Evolutionary conservation across 2,888 invertebrate genomes (phyloP).

Genomic region (Drosophila incognita): DNA sequence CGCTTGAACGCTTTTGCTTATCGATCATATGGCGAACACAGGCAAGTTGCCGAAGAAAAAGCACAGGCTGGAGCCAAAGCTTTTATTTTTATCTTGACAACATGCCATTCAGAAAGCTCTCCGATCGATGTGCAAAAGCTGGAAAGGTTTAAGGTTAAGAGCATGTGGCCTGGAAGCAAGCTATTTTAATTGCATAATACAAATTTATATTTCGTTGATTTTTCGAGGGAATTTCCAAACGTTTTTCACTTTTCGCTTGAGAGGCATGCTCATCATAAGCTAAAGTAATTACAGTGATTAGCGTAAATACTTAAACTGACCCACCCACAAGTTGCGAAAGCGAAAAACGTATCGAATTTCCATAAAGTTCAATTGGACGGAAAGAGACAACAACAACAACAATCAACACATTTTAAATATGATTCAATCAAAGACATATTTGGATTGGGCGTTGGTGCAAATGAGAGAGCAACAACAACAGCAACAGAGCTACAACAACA

Average conservation of each 20-base stretch:
- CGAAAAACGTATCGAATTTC: slow-evolving; percentile 84
- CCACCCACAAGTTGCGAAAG: slow-evolving; percentile 50
- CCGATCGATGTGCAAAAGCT: slow-evolving; percentile 46
- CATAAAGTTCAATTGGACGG: slow-evolving; percentile 80
- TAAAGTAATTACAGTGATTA: slow-evolving; percentile 25
- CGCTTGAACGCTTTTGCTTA: slow-evolving; percentile 25
- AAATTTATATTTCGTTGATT: slow-evolving; percentile 13
- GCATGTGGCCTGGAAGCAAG: slow-evolving; percentile 72
- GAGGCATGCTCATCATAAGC: slow-evolving; percentile 26
- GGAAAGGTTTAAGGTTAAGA: slow-evolving; percentile 55
- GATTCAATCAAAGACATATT: slow-evolving; percentile 85
- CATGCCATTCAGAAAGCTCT: slow-evolving; percentile 27
- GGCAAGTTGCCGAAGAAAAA: slow-evolving; percentile 10
- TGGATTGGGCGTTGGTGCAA: slow-evolving; percentile 83
- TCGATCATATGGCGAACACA: slow-evolving; percentile 21
- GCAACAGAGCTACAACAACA: slow-evolving; percentile 25
- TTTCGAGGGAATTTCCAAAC: slow-evolving; percentile 44
- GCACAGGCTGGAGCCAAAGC: slow-evolving; percentile 34
- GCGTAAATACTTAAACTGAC: slow-evolving; percentile 27
- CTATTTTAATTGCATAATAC: slow-evolving; percentile 46
- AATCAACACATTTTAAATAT: slow-evolving; percentile 72
- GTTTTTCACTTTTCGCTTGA: slow-evolving; percentile 49
- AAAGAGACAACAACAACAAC: slow-evolving; percentile 83
- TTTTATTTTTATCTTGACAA: neutral
- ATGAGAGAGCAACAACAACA: slow-evolving; percentile 57